Percentiles rank a stretch among this genome's conserved stretches.
Evolutionary conservation across 2,888 invertebrate species (phyloP).

Genomic region (Linnaemya tessellans): DNA sequence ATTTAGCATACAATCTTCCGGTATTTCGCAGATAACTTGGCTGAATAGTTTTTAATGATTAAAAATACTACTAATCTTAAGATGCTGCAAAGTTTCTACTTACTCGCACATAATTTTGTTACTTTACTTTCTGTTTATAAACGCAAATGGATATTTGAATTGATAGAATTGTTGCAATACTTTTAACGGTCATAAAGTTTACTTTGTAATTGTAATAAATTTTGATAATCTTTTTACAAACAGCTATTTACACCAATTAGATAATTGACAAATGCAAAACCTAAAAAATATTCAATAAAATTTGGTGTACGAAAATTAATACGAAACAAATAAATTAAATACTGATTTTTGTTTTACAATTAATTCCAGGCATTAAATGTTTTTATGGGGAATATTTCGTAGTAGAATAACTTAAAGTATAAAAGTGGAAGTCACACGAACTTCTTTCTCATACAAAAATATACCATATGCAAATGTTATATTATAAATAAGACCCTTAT

Average conservation of each 20-base stretch:
- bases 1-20: slow-evolving; percentile 62
- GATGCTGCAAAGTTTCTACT: slow-evolving; percentile 44
- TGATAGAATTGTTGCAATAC: not conserved
- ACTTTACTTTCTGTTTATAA: not conserved
- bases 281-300: slow-evolving; percentile 33
- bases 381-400: slow-evolving; percentile 9
- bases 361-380: slow-evolving; percentile 33
- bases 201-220: slow-evolving; percentile 22
- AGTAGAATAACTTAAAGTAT: not conserved
- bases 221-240: slow-evolving; percentile 32
- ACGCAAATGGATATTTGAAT: not conserved
- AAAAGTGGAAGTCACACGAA: too few species aligned
- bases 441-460: too few species aligned
- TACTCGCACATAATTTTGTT: slow-evolving; percentile 74
- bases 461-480: too few species aligned
- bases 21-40: slow-evolving; percentile 72
- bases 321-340: slow-evolving; percentile 31
- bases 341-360: slow-evolving; percentile 44
- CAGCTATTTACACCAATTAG: slow-evolving; percentile 1
- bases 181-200: not conserved
- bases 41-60: slow-evolving; percentile 24
- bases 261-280: slow-evolving; percentile 40
- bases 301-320: slow-evolving; percentile 37
- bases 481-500: too few species aligned
- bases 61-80: not conserved